These are phyloP conservation scores for Corynorhinus townsendii DNA, from an alignment of 2,113 vertebrate species.

Conservation along the genomic window DNA sequence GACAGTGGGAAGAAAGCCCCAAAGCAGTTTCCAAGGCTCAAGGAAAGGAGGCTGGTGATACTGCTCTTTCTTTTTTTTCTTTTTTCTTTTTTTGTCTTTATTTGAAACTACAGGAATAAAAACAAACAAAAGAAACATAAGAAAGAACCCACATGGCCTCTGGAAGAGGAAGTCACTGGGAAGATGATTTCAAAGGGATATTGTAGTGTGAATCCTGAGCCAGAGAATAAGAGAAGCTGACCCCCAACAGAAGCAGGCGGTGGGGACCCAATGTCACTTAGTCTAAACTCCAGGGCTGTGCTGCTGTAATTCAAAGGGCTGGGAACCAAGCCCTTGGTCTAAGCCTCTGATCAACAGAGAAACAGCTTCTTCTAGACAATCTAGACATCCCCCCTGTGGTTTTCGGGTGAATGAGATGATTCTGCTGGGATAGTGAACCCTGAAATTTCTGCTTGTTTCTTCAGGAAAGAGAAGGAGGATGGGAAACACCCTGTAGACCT, in stretches of 20 bases:
- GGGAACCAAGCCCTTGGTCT: too few relatives aligned
- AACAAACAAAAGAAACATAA: background rate
- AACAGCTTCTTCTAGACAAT: background rate
- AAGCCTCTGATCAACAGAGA: background rate
- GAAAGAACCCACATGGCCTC: background rate
- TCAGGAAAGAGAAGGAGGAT: background rate
- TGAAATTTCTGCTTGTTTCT: background rate
- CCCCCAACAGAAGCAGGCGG: background rate
- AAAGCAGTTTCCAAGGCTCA: background rate
- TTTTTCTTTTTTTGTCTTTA: background rate
- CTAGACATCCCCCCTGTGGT: background rate
- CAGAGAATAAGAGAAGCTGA: background rate
- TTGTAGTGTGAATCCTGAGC: background rate
- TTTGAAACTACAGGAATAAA: background rate
- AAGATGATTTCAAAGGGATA: background rate
- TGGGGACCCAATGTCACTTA: background rate
- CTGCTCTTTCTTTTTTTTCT: accelerated
- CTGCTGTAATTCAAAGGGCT: background rate
- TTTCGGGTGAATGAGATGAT: background rate
- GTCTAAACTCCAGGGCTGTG: background rate
- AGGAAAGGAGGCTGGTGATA: background rate
- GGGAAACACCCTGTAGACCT: background rate
- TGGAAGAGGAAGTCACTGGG: background rate
- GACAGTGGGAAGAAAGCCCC: background rate
- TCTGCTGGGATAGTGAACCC: too few relatives aligned